Evolutionary conservation across 2,888 invertebrate genomes (phyloP), one percentile per base, ranked within the genome.

Genomic region (Alitta virens): DNA sequence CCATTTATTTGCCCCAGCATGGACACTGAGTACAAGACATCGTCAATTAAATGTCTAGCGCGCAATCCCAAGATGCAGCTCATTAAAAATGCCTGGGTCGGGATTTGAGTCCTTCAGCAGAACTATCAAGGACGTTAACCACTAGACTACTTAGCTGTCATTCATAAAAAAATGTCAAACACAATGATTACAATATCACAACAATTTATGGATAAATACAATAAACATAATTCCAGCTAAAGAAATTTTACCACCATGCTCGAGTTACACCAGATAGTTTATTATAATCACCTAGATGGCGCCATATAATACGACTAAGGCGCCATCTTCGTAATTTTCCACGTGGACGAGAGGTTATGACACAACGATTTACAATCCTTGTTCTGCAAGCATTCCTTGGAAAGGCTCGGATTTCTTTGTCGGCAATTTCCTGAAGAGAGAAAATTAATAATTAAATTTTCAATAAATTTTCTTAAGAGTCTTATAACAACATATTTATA

Each of bases 281-380:
- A 82, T 96, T 97, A 82, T 96, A 91, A 85, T 99, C 98, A 0
- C 93, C 94, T 65, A 94, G 84, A 76, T 92, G 87, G 66, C 97
- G 87, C 86, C 92, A 99, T 3, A 93, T 88, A 68, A 96, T 91
- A 75, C 97, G 87, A 75, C 95, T 94, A 63, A 98, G 78, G 57
- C 94, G 87, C 89, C 92, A 98, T 60, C 89, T 87, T 54, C 84
- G 80, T 0, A 94, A 89, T 65, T 88, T 86, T 67, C 94, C 94
- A 66, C 91, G 85, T 0, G 91, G 88, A 70, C 95, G 88, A 40
- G 94, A 94, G 16, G 98, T 96, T 58, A 99, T 79, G 33, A 89
- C 89, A 83, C 98, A 99, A 75, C 97, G 87, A 56, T 87, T 75
- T 9, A 86, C 64, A 1, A 81, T 67, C 23, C 82, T 70, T 2